Conservation (phyloP, 1,140 invertebrate genomes). For the Aphidius gifuensis region DNA sequence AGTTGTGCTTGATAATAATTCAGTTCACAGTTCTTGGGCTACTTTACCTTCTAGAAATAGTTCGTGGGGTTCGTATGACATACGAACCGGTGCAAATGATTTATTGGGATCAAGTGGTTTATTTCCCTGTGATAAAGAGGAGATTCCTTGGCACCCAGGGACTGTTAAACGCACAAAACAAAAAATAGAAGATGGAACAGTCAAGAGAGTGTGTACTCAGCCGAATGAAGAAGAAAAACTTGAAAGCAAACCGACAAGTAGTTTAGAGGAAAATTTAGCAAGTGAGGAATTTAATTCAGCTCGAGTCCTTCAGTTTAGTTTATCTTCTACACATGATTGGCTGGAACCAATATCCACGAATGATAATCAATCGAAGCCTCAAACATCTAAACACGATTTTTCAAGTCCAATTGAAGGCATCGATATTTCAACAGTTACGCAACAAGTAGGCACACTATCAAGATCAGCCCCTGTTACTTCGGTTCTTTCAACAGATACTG, state of each 20-base stretch:
- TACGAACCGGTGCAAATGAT: slow-evolving; percentile 46
- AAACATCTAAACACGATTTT: slow-evolving; percentile 24
- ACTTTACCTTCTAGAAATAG: slow-evolving; percentile 68
- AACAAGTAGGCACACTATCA: slow-evolving; percentile 54
- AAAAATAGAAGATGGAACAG: slow-evolving; percentile 65
- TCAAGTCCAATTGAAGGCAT: slow-evolving; percentile 35
- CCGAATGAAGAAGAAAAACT: slow-evolving; percentile 34
- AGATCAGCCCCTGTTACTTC: slow-evolving; percentile 64
- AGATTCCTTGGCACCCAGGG: slow-evolving; percentile 64
- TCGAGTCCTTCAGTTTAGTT: slow-evolving; percentile 40
- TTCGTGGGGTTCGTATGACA: slow-evolving; percentile 74
- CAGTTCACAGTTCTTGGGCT: slow-evolving; percentile 81
- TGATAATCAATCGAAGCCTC: slow-evolving; percentile 27
- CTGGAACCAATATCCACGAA: slow-evolving; percentile 31
- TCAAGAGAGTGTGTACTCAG: slow-evolving; percentile 57
- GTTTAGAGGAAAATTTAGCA: slow-evolving; percentile 31
- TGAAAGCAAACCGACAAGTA: slow-evolving; percentile 32
- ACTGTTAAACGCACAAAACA: slow-evolving; percentile 71
- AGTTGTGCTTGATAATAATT: slow-evolving; percentile 60
- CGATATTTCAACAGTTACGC: slow-evolving; percentile 41
- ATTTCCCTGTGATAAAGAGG: slow-evolving; percentile 61
- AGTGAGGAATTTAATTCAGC: too few species aligned
- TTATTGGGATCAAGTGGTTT: slow-evolving; percentile 51
- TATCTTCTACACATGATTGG: slow-evolving; percentile 41
- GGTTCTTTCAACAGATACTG: slow-evolving; percentile 55